phyloP scores from a whole-genome alignment of 2,888 invertebrate species.

The Pammene aurita region DNA sequence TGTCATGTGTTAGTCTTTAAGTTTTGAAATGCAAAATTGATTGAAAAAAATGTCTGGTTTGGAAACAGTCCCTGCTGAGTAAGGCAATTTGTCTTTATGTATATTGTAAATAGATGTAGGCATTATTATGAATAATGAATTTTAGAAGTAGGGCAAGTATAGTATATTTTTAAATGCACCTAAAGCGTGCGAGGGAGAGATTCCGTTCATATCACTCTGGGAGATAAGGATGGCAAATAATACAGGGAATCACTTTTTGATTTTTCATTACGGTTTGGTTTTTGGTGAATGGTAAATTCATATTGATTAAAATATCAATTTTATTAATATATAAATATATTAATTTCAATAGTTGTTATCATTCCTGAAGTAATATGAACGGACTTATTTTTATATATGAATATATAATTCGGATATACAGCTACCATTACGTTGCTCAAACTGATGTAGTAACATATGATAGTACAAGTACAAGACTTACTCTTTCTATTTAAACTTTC shows the following conservation, averaged over 20 bases:
- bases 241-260: background rate
- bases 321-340: background rate
- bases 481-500: background rate
- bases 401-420: slow-evolving; percentile 6
- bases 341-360: background rate
- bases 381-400: slow-evolving; percentile 27
- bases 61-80: slow-evolving; percentile 15
- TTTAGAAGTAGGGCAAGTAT: slow-evolving; percentile 8
- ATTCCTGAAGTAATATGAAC: slow-evolving; percentile 8
- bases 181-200: slow-evolving; percentile 10
- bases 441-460: background rate
- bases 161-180: slow-evolving; percentile 29
- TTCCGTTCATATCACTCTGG: slow-evolving; percentile 19
- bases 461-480: background rate
- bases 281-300: background rate
- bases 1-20: too few species aligned
- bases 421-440: slow-evolving; percentile 26
- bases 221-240: background rate
- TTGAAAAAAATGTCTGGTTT: background rate
- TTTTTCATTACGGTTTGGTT: background rate
- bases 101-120: slow-evolving; percentile 38
- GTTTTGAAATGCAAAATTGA: too few species aligned
- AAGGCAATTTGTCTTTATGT: slow-evolving; percentile 35
- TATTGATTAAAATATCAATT: background rate
- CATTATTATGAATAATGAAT: slow-evolving; percentile 38